Evolutionary conservation across 92 coral and sea anemone genomes (phyloP), one percentile per base, ranked within the genome.

Genomic region (Virgularia gustaviana): DNA sequence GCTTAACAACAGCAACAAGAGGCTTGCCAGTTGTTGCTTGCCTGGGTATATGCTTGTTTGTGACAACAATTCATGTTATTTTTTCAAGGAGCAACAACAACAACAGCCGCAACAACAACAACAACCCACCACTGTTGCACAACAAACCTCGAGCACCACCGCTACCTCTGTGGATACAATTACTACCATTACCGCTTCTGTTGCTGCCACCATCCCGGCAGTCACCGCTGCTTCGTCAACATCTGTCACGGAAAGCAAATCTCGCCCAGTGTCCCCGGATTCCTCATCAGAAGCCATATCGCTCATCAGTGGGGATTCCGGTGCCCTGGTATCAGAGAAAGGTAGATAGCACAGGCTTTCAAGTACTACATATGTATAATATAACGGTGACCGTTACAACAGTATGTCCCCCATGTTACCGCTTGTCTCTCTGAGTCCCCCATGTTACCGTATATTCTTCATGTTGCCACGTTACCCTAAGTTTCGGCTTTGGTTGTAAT

Each of bases 11-110:
- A n/a, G n/a, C n/a, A n/a, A n/a, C n/a, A n/a, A n/a, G n/a, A n/a
- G n/a, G n/a, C n/a, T n/a, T n/a, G n/a, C n/a, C n/a, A n/a, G n/a
- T n/a, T n/a, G n/a, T n/a, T n/a, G n/a, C n/a, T n/a, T n/a, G n/a
- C n/a, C n/a, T n/a, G n/a, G n/a, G n/a, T n/a, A n/a, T n/a, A n/a
- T n/a, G n/a, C n/a, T n/a, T n/a, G n/a, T n/a, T 68, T 49, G 59
- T 35, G 36, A 68, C 75, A 68, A 49, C 61, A 31, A 49, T 68
- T 68, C 75, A 33, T 24, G 57, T 66, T 66, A 35, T 51, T 61
- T 68, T 68, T 68, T 68, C 51, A 68, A 68, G 75, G 75, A 68
- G 32, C 75, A 42, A 2, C 35, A 25, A 47, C n/a, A n/a, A n/a
- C n/a, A n/a, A n/a, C n/a, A n/a, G n/a, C n/a, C n/a, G n/a, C n/a